These are phyloP conservation scores for Strigamia maritima DNA, from an alignment of 2,888 invertebrate genomes.

Conservation along the genomic window DNA sequence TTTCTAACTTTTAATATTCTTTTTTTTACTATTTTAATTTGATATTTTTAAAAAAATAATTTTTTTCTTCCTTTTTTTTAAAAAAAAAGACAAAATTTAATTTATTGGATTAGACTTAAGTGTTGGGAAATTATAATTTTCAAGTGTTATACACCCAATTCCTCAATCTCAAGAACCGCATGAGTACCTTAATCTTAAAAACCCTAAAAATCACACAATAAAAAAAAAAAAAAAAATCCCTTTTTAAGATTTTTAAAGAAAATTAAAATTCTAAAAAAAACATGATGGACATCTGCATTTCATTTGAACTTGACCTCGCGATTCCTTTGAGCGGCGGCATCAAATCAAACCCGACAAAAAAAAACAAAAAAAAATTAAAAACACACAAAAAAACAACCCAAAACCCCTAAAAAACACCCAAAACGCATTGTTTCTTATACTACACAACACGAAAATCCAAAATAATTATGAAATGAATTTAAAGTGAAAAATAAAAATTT, in stretches of 20 bases:
- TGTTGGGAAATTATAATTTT: too few species aligned
- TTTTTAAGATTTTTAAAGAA: too few species aligned
- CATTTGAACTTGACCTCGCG: neutral
- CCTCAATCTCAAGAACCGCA: too few species aligned
- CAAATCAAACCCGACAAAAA: too few species aligned
- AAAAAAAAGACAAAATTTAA: too few species aligned
- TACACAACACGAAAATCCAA: neutral
- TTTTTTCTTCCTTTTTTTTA: too few species aligned
- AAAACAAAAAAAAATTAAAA: neutral
- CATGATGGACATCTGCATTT: neutral
- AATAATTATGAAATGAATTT: neutral
- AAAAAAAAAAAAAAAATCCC: neutral
- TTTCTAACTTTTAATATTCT: too few species aligned
- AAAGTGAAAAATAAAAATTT: too few species aligned
- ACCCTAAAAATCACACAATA: neutral
- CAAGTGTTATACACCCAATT: too few species aligned
- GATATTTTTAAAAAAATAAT: too few species aligned
- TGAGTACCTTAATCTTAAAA: neutral
- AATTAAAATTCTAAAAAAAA: neutral
- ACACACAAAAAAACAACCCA: neutral
- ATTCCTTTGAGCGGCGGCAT: neutral
- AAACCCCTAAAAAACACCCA: neutral
- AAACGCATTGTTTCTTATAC: neutral
- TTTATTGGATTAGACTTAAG: too few species aligned
- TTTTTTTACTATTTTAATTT: too few species aligned